Evolutionary conservation across 1,140 invertebrate species (phyloP).

Genomic region (Drosophila obscura): DNA sequence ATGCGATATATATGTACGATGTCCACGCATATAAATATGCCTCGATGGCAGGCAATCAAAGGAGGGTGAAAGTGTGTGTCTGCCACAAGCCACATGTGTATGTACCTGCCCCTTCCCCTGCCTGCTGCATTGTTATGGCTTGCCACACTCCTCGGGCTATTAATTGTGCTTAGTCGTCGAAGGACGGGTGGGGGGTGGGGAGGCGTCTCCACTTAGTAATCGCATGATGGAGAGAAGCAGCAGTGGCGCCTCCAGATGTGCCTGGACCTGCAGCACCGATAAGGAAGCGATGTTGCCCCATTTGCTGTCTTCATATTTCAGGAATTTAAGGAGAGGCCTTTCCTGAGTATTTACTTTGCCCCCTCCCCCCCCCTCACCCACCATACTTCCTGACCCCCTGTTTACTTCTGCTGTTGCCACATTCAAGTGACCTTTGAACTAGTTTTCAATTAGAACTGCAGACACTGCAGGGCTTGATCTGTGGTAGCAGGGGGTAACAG

Average conservation of each 20-base stretch:
- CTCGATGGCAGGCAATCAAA: constrained; percentile 29
- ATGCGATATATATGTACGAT: too few species aligned
- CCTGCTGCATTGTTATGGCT: constrained; percentile 56
- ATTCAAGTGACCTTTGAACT: constrained; percentile 72
- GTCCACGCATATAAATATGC: constrained; percentile 48
- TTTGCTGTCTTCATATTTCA: constrained; percentile 68
- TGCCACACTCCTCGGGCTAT: constrained; percentile 50
- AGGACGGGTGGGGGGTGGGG: not conserved
- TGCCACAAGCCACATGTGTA: constrained; percentile 24
- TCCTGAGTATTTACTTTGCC: constrained; percentile 44
- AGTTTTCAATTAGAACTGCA: constrained; percentile 74
- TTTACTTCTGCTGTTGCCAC: constrained; percentile 16
- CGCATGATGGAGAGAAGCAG: constrained; percentile 55
- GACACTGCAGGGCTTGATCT: constrained; percentile 15
- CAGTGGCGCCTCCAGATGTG: constrained; percentile 16
- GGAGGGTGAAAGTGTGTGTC: not conserved
- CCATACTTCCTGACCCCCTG: not conserved
- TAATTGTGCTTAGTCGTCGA: constrained; percentile 75
- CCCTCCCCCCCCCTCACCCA: constrained; percentile 6
- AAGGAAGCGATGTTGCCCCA: constrained; percentile 24
- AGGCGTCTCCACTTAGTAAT: constrained; percentile 67
- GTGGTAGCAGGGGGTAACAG: too few species aligned
- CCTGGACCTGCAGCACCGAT: constrained; percentile 28
- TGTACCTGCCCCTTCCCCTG: not conserved
- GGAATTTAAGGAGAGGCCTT: constrained; percentile 37